Evolutionary conservation across 2,113 vertebrate species (phyloP), one percentile per base, ranked within the genome.

Genomic region (Gobius niger): DNA sequence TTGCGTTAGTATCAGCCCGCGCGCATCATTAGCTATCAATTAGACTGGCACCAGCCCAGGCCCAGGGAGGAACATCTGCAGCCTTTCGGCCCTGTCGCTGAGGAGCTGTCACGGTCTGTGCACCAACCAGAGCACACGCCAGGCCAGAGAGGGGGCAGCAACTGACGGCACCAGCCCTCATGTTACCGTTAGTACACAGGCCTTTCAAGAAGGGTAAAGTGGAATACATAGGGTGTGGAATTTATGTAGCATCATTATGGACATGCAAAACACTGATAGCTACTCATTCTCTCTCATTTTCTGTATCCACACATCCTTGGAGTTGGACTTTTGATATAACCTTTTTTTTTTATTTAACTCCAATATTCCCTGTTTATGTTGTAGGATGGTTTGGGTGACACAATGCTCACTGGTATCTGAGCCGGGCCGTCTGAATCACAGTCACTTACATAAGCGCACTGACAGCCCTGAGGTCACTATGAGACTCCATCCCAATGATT

Each of bases 1-100:
- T 90, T 89, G 63, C 65, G 87, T 91, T 88, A 91, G 74, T 66
- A 87, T 90, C 87, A 87, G 65, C 63, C 77, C 13, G 19, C 18
- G 44, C 82, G 81, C 68, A 82, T 90, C 87, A 88, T 85, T 86
- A 88, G 77, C 73, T 81, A 85, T 88, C 89, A 90, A 87, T 90
- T 90, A 89, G 82, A 82, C 74, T 76, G 77, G 70, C 75, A 87
- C 64, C 76, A 69, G 77, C 79, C 82, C 52, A 64, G 47, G 78
- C 83, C 79, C 80, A 80, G 54, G 76, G 88, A 84, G 73, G 68
- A 88, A 84, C 88, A 90, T 90, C 85, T 91, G 87, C 67, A 91
- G 77, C 80, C 88, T 83, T 59, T 82, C 67, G 86, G 87, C 83
- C 61, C 61, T 16, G 57, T 59, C 56, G 12, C 56, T 34, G 24